Conservation (phyloP, 2,888 invertebrate species). For the Acanthacorydalis orientalis region DNA sequence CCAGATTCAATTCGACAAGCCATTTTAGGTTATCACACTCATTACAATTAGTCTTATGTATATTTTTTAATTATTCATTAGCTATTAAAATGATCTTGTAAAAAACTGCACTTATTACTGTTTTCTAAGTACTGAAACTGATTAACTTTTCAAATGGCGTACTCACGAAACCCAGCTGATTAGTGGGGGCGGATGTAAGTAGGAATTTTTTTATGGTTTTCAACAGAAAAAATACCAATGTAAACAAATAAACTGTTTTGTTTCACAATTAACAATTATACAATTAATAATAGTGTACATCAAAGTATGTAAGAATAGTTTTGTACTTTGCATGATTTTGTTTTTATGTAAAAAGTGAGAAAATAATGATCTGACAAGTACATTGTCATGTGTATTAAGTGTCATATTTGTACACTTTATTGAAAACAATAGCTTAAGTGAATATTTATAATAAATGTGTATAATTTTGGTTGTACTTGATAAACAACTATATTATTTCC, state of each 20-base stretch:
- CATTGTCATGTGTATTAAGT: not conserved
- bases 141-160: too few species aligned
- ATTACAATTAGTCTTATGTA: not conserved
- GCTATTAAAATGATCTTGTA: not conserved
- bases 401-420: not conserved
- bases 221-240: not conserved
- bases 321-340: not conserved
- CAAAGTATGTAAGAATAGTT: not conserved
- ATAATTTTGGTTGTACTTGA: too few species aligned
- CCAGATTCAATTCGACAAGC: conserved; percentile 12
- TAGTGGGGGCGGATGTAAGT: not conserved
- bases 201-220: not conserved
- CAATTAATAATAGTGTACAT: not conserved
- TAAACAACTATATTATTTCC: too few species aligned
- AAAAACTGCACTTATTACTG: not conserved
- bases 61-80: not conserved
- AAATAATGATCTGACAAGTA: not conserved
- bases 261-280: not conserved
- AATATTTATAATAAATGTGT: too few species aligned
- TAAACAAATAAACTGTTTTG: not conserved
- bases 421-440: too few species aligned
- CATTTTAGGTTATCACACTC: not conserved
- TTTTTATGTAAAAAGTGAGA: not conserved
- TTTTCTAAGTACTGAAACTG: not conserved
- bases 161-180: not conserved